Evolutionary conservation across 2,113 vertebrate species (phyloP).

Genomic region (Lynx canadensis): DNA sequence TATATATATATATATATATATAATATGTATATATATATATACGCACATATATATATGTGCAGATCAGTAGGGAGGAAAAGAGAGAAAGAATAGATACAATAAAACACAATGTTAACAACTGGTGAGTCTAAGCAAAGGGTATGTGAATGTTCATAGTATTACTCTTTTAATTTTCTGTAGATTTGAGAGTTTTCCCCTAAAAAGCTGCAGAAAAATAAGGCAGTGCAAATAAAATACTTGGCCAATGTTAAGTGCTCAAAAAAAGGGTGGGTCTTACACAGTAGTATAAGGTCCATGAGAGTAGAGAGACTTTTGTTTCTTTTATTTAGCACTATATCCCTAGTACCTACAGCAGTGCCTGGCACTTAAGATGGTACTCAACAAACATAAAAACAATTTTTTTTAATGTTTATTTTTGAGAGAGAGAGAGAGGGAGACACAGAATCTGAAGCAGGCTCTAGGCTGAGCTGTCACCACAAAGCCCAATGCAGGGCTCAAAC

Average conservation of each 20-base stretch:
- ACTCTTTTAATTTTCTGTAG: constrained; percentile 9
- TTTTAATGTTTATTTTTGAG: no score
- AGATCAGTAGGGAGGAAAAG: background rate
- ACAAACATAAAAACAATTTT: no score
- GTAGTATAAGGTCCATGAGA: background rate
- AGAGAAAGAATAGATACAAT: background rate
- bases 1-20: background rate
- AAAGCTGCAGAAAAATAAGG: background rate
- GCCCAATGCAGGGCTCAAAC: no score
- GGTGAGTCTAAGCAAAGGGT: background rate
- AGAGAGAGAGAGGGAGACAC: no score
- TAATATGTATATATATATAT: background rate
- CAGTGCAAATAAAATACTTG: background rate
- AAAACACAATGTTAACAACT: background rate
- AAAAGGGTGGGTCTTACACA: background rate
- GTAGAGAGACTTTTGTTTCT: background rate
- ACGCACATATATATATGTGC: background rate
- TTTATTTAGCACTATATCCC: background rate
- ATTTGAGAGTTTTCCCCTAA: background rate
- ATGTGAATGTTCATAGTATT: background rate
- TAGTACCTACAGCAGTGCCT: background rate
- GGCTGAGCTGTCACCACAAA: no score
- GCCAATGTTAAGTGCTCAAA: background rate
- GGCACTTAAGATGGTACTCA: background rate
- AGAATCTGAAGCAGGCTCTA: no score